A percentile compares a stretch with the other conserved stretches of the same genome.
Conservation (phyloP, 2,888 invertebrate species). For the Ichneumon xanthorius region DNA sequence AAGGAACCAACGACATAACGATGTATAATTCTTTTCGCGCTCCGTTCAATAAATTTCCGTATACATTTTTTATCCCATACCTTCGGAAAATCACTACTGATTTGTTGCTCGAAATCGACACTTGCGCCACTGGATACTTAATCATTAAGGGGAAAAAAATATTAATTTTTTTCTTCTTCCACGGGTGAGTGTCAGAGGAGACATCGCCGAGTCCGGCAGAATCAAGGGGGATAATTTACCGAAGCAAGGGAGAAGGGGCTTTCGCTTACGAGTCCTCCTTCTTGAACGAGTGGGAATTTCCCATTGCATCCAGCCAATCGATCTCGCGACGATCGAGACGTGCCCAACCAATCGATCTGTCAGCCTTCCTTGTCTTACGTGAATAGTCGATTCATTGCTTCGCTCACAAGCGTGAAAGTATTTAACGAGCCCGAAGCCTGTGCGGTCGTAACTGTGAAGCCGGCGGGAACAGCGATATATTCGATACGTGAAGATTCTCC, state of each 20-base stretch:
- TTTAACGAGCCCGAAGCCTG: background rate
- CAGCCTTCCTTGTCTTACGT: constrained; percentile 36
- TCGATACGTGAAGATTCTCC: background rate
- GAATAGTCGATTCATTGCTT: constrained; percentile 55
- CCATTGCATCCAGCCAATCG: constrained; percentile 16
- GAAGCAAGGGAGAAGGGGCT: background rate
- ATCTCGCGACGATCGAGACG: constrained; percentile 51
- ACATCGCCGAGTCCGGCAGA: background rate
- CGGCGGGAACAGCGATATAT: background rate
- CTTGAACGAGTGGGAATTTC: constrained; percentile 16
- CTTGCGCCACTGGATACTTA: background rate
- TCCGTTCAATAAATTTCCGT: background rate
- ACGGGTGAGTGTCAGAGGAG: background rate
- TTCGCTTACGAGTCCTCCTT: constrained; percentile 5
- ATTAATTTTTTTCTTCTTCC: background rate
- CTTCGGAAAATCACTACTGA: background rate
- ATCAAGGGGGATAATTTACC: background rate
- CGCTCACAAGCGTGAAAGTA: constrained; percentile 33
- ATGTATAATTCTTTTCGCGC: background rate
- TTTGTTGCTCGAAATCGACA: too few species aligned
- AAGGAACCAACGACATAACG: background rate
- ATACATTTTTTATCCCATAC: background rate
- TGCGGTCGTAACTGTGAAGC: constrained; percentile 4
- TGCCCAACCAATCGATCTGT: constrained; percentile 44
- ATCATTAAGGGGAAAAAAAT: background rate